Percentiles rank a stretch among this genome's conserved stretches.
These are phyloP conservation scores for Molossus molossus DNA, from an alignment of 2,797 vertebrate species.

Conservation along the genomic window DNA sequence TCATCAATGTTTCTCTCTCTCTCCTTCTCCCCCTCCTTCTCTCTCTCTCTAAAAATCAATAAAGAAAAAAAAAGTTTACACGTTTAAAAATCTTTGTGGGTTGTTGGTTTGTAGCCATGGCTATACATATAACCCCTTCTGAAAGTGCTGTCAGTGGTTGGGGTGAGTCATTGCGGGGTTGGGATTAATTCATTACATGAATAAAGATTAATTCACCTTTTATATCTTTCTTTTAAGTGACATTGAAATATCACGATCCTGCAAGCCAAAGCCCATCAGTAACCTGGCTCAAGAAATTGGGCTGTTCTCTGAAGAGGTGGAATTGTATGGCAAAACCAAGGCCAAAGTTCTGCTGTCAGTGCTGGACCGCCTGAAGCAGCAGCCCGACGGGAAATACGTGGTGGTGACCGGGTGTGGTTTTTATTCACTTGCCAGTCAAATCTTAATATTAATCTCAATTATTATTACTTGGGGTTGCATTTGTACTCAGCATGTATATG, in stretches of 20 bases:
- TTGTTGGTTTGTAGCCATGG: not conserved
- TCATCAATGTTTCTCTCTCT: no score
- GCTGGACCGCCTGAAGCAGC: slow-evolving; percentile 93
- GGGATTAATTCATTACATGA: not conserved
- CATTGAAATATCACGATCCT: slow-evolving; percentile 96
- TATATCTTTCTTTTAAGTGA: slow-evolving; percentile 91
- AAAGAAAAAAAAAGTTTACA: slow-evolving; percentile 8
- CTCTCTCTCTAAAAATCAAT: no score
- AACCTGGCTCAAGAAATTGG: slow-evolving; percentile 94
- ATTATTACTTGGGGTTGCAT: not conserved
- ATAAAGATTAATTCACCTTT: not conserved
- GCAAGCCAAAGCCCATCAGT: slow-evolving; percentile 93
- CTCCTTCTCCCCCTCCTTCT: no score
- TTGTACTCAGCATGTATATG: not conserved
- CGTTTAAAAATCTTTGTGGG: not conserved
- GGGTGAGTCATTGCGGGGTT: not conserved
- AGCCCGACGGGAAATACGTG: slow-evolving; percentile 96
- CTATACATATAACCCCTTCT: not conserved
- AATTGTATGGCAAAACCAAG: slow-evolving; percentile 96
- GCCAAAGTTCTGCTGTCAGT: slow-evolving; percentile 95
- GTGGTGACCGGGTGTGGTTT: slow-evolving; percentile 96
- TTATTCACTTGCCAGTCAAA: not conserved
- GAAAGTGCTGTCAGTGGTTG: not conserved
- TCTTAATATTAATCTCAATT: not conserved
- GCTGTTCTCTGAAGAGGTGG: slow-evolving; percentile 95